phyloP scores from a whole-genome alignment of 2,113 vertebrate species.

The Pipa parva region DNA sequence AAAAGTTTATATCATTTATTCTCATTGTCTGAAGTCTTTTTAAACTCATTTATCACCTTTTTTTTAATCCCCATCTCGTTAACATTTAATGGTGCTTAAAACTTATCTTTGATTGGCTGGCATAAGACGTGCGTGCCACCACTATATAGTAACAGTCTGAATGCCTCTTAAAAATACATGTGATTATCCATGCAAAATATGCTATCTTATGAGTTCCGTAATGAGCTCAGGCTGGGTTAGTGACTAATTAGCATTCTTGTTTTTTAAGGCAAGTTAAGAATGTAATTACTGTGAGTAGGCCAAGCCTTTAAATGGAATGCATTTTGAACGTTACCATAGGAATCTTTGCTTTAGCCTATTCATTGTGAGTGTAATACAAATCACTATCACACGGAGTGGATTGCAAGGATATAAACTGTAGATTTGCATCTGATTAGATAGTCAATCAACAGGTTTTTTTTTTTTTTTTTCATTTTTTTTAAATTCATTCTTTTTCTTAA shows the following conservation, averaged over 20 bases:
- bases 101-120: slow-evolving; percentile 54
- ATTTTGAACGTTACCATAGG: slow-evolving; percentile 75
- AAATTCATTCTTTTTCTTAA: no score
- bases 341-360: slow-evolving; percentile 71
- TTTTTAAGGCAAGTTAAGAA: slow-evolving; percentile 80
- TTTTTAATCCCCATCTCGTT: slow-evolving; percentile 38
- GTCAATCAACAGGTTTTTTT: slow-evolving; percentile 61
- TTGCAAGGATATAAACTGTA: slow-evolving; percentile 76
- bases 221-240: slow-evolving; percentile 65
- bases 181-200: slow-evolving; percentile 47
- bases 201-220: slow-evolving; percentile 50
- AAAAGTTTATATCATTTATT: slow-evolving; percentile 9
- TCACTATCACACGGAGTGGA: slow-evolving; percentile 95
- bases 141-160: slow-evolving; percentile 54
- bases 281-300: slow-evolving; percentile 77
- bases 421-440: slow-evolving; percentile 67
- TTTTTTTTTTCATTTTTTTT: slow-evolving; percentile 68
- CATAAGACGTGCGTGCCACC: slow-evolving; percentile 56
- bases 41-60: slow-evolving; percentile 26
- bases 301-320: slow-evolving; percentile 66
- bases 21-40: slow-evolving; percentile 11
- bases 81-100: slow-evolving; percentile 51
- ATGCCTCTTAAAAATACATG: slow-evolving; percentile 50
- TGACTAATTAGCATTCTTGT: slow-evolving; percentile 76
- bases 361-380: slow-evolving; percentile 78